A percentile compares a stretch with the other conserved stretches of the same genome.
Conservation (phyloP, 2,797 vertebrate genomes). For the Valencia hispanica region DNA sequence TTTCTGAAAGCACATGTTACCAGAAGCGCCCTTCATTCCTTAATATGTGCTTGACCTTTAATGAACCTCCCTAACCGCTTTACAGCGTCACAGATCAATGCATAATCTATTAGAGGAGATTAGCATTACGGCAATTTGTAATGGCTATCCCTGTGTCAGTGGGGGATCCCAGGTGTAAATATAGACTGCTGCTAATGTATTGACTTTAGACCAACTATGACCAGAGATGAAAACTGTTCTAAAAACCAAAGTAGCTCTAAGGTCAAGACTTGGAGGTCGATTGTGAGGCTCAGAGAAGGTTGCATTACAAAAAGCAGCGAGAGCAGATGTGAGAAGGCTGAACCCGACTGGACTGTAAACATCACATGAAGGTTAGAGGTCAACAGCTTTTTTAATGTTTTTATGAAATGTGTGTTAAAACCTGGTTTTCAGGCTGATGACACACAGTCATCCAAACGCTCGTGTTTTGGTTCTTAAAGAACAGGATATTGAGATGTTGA, state of each 20-base stretch:
- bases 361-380: slow-evolving; percentile 42
- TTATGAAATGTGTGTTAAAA: neutral
- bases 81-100: slow-evolving; percentile 68
- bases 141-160: slow-evolving; percentile 54
- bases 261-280: slow-evolving; percentile 53
- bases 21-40: neutral
- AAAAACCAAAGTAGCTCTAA: slow-evolving; percentile 64
- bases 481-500: slow-evolving; percentile 46
- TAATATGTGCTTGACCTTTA: slow-evolving; percentile 11
- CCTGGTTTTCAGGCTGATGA: neutral
- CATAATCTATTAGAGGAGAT: slow-evolving; percentile 70
- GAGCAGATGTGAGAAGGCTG: slow-evolving; percentile 5
- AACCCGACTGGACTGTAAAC: slow-evolving; percentile 14
- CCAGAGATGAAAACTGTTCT: slow-evolving; percentile 57
- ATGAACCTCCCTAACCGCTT: slow-evolving; percentile 56
- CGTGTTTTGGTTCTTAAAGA: neutral
- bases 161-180: slow-evolving; percentile 68
- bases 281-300: slow-evolving; percentile 54
- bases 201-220: slow-evolving; percentile 39
- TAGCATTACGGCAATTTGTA: slow-evolving; percentile 63
- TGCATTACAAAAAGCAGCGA: slow-evolving; percentile 38
- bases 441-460: neutral
- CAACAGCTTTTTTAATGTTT: slow-evolving; percentile 7
- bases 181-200: slow-evolving; percentile 61
- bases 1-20: slow-evolving; percentile 12